Evolutionary conservation across 1,140 invertebrate genomes (phyloP).

Genomic region (Drosophila athabasca): DNA sequence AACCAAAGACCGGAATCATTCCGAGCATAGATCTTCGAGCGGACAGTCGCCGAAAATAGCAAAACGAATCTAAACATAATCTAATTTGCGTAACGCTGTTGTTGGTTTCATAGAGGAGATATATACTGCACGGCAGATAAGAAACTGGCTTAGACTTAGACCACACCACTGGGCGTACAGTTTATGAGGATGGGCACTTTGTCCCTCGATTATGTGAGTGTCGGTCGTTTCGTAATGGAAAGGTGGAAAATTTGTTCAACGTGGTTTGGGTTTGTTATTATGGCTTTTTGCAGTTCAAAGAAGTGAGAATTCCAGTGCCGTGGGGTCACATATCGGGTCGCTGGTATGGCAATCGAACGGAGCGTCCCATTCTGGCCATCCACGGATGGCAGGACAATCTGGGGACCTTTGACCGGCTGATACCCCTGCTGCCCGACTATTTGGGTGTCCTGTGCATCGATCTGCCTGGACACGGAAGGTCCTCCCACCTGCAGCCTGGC

Average conservation of each 20-base stretch:
- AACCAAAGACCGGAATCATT: too few relatives aligned
- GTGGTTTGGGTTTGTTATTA: too few relatives aligned
- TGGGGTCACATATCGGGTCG: constrained; percentile 88
- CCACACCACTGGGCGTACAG: too few relatives aligned
- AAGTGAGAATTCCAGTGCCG: constrained; percentile 86
- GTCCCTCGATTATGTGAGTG: constrained; percentile 60
- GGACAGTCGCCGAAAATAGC: too few relatives aligned
- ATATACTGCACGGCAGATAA: too few relatives aligned
- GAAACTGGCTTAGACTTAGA: too few relatives aligned
- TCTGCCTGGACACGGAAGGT: constrained; percentile 89
- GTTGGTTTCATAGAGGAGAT: too few relatives aligned
- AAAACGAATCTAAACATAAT: too few relatives aligned
- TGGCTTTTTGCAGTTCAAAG: constrained; percentile 84
- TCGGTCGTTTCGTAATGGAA: not conserved
- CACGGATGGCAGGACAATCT: constrained; percentile 92
- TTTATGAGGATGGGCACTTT: constrained; percentile 49
- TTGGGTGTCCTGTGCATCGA: constrained; percentile 88
- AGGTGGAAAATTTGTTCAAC: not conserved
- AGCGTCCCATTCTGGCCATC: constrained; percentile 87
- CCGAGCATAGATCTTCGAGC: too few relatives aligned
- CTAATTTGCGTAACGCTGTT: too few relatives aligned
- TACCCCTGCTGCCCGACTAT: constrained; percentile 86
- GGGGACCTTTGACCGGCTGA: constrained; percentile 88
- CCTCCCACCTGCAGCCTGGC: constrained; percentile 86
- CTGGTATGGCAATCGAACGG: constrained; percentile 87